Base-by-base conservation (phyloP, 2,113 vertebrate genomes). In the Malurus melanocephalus region DNA sequence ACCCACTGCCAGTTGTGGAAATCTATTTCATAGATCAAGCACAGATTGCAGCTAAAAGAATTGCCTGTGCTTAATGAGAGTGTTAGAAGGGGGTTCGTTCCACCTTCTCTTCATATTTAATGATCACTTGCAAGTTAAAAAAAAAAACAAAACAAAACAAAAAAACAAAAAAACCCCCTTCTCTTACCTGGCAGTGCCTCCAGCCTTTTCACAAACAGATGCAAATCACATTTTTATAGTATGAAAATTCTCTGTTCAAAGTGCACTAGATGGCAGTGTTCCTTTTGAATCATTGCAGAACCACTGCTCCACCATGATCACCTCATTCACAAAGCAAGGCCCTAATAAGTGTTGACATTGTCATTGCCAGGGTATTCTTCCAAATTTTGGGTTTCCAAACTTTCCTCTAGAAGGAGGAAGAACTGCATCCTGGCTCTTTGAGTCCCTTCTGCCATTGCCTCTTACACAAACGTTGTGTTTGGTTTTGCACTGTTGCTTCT, bases 181-280 rank as follows among this genome's bases (percentile, higher is more conserved):
- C 33, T 75, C 40, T 62, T 42, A 13, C 22, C 49, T 62, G 49
- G 22, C 15, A 56, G 30, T 53, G 26, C 46, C 22, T 80, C 24
- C 68, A 85, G 45, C 20, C 33, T 51, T 43, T 61, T 42, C 43
- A 33, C 16, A 16, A 45, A 21, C 12, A 49, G 45, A 9, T 17
- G 13, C 66, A 62, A 62, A 66, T 32, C 32, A 4, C 10, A 0
- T 66, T 62, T 87, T 51, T 49, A 30, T 3, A n/a, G 26, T 13
- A 28, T 56, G 28, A 52, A 67, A 68, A 81, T 27, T 30, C 75
- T 85, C 5, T 55, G 27, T 27, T 68, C 0, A 0, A 69, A 86
- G 62, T 20, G 80, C 95, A 87, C 95, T 95, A 96, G 96, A 75
- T 96, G 96, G 96, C 95, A 89, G 67, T 95, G 62, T 95, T 95